Base-by-base conservation (phyloP, 2,113 vertebrate species). In the Octodon degus region DNA sequence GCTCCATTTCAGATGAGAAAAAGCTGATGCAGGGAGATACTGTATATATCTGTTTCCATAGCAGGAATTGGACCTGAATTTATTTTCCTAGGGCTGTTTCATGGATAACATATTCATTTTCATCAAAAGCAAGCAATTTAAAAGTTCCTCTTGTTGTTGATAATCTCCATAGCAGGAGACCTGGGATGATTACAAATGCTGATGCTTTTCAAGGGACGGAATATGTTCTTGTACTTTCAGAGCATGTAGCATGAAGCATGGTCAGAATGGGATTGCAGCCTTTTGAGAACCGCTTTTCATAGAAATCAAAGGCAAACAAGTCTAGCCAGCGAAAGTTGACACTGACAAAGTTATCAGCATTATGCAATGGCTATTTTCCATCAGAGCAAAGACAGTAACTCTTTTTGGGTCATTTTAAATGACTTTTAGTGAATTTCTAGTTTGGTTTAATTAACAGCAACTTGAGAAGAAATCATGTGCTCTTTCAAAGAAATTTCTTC, bases 61-160 rank as follows among this genome's bases (percentile, higher is more conserved):
- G 94, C 63, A 91, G 43, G 85, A 83, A 58, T 90, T 60, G 20
- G 91, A 87, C 60, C 94, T 58, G 65, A 85, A 94, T 97, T 86
- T 92, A 89, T 95, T 95, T 98, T 96, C 91, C 93, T 70, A 90
- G 91, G 95, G 93, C 92, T 95, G 83, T 65, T 95, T 90, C 63
- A 17, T n/a, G 85, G 97, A 84, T 93, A 92, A 89, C 55, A 91
- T 85, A 92, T 95, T 94, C 79, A 96, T 94, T 97, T 96, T 96
- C 93, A 90, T 95, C 90, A 81, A 96, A 97, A 86, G 94, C 89
- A 96, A 91, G 86, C 92, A 72, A 90, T 95, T 95, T 89, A 85
- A 94, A 97, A 94, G 86, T 89, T 90, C 76, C 86, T 91, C 58
- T 84, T 74, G 74, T 65, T 86, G 43, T 68, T 58, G 88, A 90